phyloP scores from a whole-genome alignment of 2,113 vertebrate genomes.

The Corythornis vintsioides region DNA sequence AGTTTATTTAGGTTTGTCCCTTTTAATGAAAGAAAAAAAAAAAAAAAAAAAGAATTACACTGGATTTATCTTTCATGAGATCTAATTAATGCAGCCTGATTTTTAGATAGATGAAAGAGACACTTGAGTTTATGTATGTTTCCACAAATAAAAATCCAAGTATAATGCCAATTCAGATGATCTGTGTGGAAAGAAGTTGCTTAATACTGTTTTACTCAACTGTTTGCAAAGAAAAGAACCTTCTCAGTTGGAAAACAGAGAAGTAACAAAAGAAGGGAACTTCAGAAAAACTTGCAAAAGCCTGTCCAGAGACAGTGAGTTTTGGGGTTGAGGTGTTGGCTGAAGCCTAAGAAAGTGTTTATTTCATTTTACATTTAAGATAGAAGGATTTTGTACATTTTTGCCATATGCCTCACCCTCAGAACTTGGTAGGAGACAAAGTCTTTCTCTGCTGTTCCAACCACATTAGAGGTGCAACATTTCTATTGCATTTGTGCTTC shows the following conservation, averaged over 20 bases:
- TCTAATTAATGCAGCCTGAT: background rate
- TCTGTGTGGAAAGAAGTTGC: background rate
- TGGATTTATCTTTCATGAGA: background rate
- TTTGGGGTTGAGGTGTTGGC: background rate
- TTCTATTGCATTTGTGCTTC: background rate
- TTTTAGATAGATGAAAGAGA: background rate
- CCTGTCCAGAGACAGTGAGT: background rate
- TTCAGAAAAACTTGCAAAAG: background rate
- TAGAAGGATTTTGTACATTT: constrained; percentile 1
- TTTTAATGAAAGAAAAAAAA: background rate
- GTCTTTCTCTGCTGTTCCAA: background rate
- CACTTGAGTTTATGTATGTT: background rate
- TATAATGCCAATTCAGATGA: background rate
- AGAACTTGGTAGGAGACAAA: constrained; percentile 2
- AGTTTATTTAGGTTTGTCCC: background rate
- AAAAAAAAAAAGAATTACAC: background rate
- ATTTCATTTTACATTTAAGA: background rate
- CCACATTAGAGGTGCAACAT: background rate
- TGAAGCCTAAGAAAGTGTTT: background rate
- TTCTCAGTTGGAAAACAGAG: background rate
- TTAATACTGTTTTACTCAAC: background rate
- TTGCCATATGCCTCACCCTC: background rate
- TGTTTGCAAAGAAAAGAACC: background rate
- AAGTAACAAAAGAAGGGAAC: background rate
- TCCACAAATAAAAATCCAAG: background rate